Conservation (phyloP, 2,113 vertebrate species). For the mouse (Mus musculus) region DNA sequence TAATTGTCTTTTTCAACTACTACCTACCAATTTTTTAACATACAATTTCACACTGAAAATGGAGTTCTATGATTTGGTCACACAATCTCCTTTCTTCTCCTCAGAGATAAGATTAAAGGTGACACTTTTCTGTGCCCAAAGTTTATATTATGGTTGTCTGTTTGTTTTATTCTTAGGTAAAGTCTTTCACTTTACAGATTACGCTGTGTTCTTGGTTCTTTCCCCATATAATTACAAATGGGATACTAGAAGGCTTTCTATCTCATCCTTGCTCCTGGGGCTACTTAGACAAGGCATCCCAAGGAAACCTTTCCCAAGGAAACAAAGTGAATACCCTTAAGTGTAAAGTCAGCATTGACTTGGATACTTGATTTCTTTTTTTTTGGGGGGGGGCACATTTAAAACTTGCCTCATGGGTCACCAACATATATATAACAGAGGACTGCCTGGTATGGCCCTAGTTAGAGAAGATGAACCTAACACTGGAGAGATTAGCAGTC, state of each 20-base stretch:
- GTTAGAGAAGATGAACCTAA: too few relatives aligned
- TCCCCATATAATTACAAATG: too few relatives aligned
- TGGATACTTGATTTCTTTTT: background rate
- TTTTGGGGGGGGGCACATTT: too few relatives aligned
- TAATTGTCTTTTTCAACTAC: background rate
- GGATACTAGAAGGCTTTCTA: background rate
- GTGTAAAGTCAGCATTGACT: background rate
- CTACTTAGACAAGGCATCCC: background rate
- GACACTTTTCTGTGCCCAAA: background rate
- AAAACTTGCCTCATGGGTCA: background rate
- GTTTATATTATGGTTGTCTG: background rate
- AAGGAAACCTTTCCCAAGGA: background rate
- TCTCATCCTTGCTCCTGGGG: fast-evolving
- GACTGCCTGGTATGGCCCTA: too few relatives aligned
- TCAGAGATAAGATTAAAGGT: background rate
- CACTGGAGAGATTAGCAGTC: too few relatives aligned
- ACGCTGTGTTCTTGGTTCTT: background rate
- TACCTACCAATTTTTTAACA: background rate
- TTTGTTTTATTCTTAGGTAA: background rate
- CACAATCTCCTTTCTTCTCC: background rate
- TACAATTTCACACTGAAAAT: too few relatives aligned
- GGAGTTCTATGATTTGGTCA: background rate
- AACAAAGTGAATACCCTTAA: background rate
- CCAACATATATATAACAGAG: too few relatives aligned
- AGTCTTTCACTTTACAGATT: background rate